Percentiles rank a stretch among this genome's conserved stretches.
Evolutionary conservation across 1,140 invertebrate species (phyloP).

Genomic region (Diorhabda carinulata): DNA sequence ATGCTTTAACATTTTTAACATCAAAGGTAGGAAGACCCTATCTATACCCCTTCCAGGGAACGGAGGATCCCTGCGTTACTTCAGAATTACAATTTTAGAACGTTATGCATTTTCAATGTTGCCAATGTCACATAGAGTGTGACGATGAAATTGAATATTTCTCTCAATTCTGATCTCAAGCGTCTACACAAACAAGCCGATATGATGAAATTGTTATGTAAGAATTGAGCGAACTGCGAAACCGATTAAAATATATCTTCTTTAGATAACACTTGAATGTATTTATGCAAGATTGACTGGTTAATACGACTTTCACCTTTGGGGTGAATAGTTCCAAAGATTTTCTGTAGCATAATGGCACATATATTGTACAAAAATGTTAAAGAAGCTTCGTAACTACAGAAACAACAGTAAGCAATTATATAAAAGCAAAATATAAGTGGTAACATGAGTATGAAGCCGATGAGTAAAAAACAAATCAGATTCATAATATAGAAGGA

Average conservation of each 20-base stretch:
- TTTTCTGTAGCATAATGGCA: too few relatives aligned
- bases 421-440: too few relatives aligned
- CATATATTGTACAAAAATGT: too few relatives aligned
- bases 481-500: too few relatives aligned
- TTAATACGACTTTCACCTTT: too few relatives aligned
- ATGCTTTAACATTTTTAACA: slow-evolving; percentile 39
- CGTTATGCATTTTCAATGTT: slow-evolving; percentile 38
- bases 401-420: too few relatives aligned
- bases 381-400: too few relatives aligned
- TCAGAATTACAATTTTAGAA: slow-evolving; percentile 34
- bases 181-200: not conserved
- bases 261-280: too few relatives aligned
- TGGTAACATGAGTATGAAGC: too few relatives aligned
- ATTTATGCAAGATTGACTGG: too few relatives aligned
- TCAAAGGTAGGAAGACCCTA: slow-evolving; percentile 40
- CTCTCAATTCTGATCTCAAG: slow-evolving; percentile 10
- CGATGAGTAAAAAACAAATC: too few relatives aligned
- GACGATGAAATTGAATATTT: slow-evolving; percentile 34
- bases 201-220: not conserved
- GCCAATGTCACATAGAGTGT: slow-evolving; percentile 29
- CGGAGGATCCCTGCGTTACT: slow-evolving; percentile 26
- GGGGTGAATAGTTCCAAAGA: too few relatives aligned
- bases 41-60: slow-evolving; percentile 17
- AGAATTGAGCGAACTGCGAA: not conserved
- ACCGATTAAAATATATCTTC: not conserved